Percentiles rank a stretch among this genome's conserved stretches.
Conservation (phyloP, 2,797 vertebrate genomes). For the Telmatherina bonti region DNA sequence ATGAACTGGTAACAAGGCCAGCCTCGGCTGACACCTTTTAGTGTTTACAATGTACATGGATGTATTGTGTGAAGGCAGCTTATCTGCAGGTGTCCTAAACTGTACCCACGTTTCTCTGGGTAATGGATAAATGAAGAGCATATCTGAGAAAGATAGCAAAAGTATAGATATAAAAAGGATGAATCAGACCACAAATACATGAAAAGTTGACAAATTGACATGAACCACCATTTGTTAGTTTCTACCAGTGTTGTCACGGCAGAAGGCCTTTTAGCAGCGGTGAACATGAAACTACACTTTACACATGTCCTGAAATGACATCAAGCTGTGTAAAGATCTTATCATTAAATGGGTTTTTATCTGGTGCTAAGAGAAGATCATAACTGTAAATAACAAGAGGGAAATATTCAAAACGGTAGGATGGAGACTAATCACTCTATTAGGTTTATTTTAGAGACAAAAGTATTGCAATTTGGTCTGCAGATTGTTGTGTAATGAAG, state of each 20-base stretch:
- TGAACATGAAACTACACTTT: background rate
- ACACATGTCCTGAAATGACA: background rate
- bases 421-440: background rate
- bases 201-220: background rate
- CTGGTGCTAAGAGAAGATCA: background rate
- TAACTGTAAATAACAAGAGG: background rate
- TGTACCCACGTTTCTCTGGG: rapidly evolving
- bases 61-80: background rate
- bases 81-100: background rate
- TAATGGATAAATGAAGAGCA: background rate
- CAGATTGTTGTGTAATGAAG: background rate
- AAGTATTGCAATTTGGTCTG: background rate
- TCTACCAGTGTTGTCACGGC: background rate
- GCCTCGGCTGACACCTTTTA: background rate
- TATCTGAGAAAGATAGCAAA: background rate
- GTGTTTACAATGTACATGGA: background rate
- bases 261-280: background rate
- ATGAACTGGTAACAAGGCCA: background rate
- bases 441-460: background rate
- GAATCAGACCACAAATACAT: no score
- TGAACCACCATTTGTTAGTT: background rate
- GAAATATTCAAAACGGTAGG: background rate
- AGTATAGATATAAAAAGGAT: background rate
- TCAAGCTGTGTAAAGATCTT: background rate
- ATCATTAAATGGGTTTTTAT: background rate